Evolutionary conservation across 1,140 invertebrate species (phyloP).

Genomic region (Rhynchophorus ferrugineus): DNA sequence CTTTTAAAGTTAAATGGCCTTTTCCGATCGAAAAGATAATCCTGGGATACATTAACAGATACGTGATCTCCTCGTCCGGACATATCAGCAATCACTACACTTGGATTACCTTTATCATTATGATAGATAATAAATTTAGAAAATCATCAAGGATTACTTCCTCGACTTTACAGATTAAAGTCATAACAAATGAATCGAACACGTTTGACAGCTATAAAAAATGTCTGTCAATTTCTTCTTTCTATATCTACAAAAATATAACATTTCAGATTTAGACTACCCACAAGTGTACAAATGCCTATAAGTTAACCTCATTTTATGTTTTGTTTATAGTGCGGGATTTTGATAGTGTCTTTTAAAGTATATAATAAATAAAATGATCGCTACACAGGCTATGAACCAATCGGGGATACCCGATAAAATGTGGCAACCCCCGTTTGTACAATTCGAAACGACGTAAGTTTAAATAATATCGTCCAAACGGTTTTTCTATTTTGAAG

Average conservation of each 20-base stretch:
- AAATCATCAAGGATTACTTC: too few species aligned
- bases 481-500: slow-evolving; percentile 27
- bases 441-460: slow-evolving; percentile 72
- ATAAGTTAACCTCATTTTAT: too few species aligned
- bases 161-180: too few species aligned
- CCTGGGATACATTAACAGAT: slow-evolving; percentile 15
- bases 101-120: background rate
- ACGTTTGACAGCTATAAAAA: too few species aligned
- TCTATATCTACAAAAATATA: too few species aligned
- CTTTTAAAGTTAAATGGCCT: slow-evolving; percentile 10
- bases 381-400: slow-evolving; percentile 34
- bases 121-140: too few species aligned
- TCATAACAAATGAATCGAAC: too few species aligned
- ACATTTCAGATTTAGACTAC: too few species aligned
- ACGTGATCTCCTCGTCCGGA: slow-evolving; percentile 15
- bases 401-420: slow-evolving; percentile 69
- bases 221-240: too few species aligned
- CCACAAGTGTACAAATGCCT: too few species aligned
- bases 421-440: slow-evolving; percentile 79
- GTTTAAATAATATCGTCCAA: slow-evolving; percentile 32
- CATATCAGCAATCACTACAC: background rate
- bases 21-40: slow-evolving; percentile 6
- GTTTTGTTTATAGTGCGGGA: too few species aligned
- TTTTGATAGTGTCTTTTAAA: too few species aligned
- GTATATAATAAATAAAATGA: slow-evolving; percentile 24